Conservation (phyloP, 2,888 invertebrate genomes). For the Rhorus exstirpatorius region DNA sequence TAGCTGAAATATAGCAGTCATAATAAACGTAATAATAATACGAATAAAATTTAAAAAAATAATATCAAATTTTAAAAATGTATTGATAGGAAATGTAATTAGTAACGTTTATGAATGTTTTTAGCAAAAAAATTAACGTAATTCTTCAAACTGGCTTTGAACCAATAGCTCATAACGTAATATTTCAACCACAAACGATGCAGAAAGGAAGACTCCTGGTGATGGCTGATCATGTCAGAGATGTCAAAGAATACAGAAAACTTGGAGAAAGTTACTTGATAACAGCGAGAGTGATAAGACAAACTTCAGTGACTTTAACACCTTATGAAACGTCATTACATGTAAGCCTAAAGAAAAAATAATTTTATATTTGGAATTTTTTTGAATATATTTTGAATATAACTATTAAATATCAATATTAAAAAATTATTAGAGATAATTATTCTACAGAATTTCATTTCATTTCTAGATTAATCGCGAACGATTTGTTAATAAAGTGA, state of each 20-base stretch:
- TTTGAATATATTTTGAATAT: too few species aligned
- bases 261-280: constrained; percentile 53
- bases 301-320: constrained; percentile 58
- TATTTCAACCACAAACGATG: constrained; percentile 62
- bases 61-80: too few species aligned
- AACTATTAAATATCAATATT: too few species aligned
- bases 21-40: too few species aligned
- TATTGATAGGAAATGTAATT: too few species aligned
- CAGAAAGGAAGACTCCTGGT: constrained; percentile 62
- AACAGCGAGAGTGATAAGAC: constrained; percentile 57
- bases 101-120: too few species aligned
- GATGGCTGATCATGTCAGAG: constrained; percentile 60
- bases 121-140: too few species aligned
- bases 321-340: constrained; percentile 56
- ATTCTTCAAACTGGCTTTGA: constrained; percentile 69
- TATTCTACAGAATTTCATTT: constrained; percentile 11
- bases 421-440: too few species aligned
- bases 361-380: too few species aligned
- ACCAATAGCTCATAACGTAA: constrained; percentile 49
- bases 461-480: constrained; percentile 47
- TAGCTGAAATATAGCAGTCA: too few species aligned
- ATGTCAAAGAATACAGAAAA: constrained; percentile 62
- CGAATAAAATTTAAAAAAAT: too few species aligned
- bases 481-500: too few species aligned
- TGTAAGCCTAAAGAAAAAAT: constrained; percentile 47